Evolutionary conservation across 2,797 vertebrate genomes (phyloP), one percentile per base, ranked within the genome.

Genomic region (Acipenser ruthenus): DNA sequence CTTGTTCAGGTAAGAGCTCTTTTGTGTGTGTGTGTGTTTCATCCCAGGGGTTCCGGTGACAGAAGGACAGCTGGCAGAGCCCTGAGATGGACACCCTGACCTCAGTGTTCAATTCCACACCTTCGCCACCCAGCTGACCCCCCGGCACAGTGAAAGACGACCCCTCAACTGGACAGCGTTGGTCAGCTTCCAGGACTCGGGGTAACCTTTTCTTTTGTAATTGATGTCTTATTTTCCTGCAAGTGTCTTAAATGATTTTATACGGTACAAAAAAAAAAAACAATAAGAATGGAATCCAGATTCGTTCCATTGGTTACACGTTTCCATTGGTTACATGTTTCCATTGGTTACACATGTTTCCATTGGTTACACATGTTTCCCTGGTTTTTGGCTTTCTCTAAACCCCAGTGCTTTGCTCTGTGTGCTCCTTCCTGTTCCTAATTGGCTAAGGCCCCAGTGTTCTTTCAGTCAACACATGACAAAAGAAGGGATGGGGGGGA

Each of bases 31-130:
- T n/a, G 55, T 58, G 12, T 65, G 71, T 23, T 9, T 69, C 74
- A 70, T 63, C 62, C 67, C 69, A 23, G 68, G 75, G 4, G 60
- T 70, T 75, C 72, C 68, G 66, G 75, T 77, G 74, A 79, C 78
- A 72, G 48, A 75, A 74, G 70, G 74, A 79, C 78, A 73, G 48
- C 75, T 73, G 72, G 77, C 49, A 50, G 74, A 77, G 73, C 78
- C 73, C 58, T 2, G 59, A 72, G 75, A 51, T 72, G 64, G 63
- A 71, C 72, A 71, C 77, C 79, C 63, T 76, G 75, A 78, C 66
- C 66, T 67, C 60, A 53, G 73, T 77, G 72, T 69, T 67, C 60
- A 65, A 58, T 71, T 81, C 71, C 67, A 71, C 12, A 13, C 64
- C 59, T 23, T 48, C 56, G 50, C 9, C 49, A 15, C 63, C 63